Evolutionary conservation across 2,113 vertebrate genomes (phyloP), one percentile per base, ranked within the genome.

Genomic region (Siphamia tubifer): DNA sequence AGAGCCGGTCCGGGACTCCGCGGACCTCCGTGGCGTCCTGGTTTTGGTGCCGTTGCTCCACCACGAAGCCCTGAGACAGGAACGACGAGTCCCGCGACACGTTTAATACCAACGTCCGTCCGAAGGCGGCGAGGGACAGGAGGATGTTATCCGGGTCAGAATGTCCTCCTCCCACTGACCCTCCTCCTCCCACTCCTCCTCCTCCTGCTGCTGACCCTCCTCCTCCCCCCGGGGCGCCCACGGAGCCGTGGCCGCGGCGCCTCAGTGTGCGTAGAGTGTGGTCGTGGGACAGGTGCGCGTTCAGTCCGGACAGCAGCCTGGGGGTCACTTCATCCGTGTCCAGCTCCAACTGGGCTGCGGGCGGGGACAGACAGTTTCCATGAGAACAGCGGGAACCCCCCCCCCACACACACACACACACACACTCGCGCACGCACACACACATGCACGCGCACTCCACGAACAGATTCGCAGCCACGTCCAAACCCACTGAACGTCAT

Each of bases 261-360:
- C 24, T 57, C 52, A 2, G 34, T 8, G 43, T 31, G 52, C 44
- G 85, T 53, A 49, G 71, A 1, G 36, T 16, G 31, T 36, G 38
- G 21, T 52, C 86, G 30, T 56, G 31, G 72, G 87, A 92, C 90
- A 94, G 93, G 92, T 94, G 92, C 83, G 90, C 84, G 76, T 92
- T 90, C 54, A 91, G 93, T 0, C 76, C 83, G 69, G 76, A 83
- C 87, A 97, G 85, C 89, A 92, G 84, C 81, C 91, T 77, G 19
- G 96, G 96, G 58, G 95, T 84, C 77, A 95, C 94, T 79, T 95
- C 90, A 57, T 95, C 91, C 9, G 79, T 88, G 56, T 94, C 87
- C 71, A 55, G 58, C 40, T 77, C 78, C 15, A 82, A 51, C 25
- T 74, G 74, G 20, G 48, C 91, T 91, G 72, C 34, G 27, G 58